Base-by-base conservation (phyloP, 2,888 invertebrate species). In the Heterodera filipjevi region DNA sequence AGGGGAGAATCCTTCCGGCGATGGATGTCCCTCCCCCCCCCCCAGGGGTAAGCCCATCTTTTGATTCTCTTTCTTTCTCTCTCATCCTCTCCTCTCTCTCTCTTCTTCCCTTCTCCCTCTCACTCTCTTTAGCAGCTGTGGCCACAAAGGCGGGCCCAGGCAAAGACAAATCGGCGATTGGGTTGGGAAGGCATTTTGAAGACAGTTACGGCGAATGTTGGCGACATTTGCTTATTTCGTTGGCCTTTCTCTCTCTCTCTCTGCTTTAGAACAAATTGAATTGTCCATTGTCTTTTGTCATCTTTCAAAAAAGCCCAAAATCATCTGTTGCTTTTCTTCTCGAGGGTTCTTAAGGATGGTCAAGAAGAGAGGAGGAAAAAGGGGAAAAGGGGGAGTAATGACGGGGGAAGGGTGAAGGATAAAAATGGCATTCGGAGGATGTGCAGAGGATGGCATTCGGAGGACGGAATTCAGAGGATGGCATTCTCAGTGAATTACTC, bases 81-180 rank as follows among this genome's bases (percentile, higher is more conserved):
- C 44, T 44, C 44, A 10, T 53, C 19, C 53, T 1, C 53, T 19
- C 53, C n/a, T 19, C 22, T 19, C 53, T 53, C 5, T 2, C 53
- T 14, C 22, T 19, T 19, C 19, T 53, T 53, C 22, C 5, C n/a
- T 27, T 59, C 10, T 2, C n/a, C 27, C 59, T n/a, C 59, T n/a
- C n/a, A 8, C 59, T 59, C 8, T n/a, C 8, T 59, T 59, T 27
- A 27, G 59, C 59, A 59, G 59, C 59, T 59, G 59, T 59, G 59
- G 59, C 59, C 27, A 59, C 59, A 59, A 59, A 27, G 59, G 22
- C 27, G 59, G 59, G 59, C 8, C 59, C 10, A n/a, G n/a, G n/a
- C n/a, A 59, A 59, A 59, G 27, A 59, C 59, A 59, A 59, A 59
- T 59, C 59, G n/a, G 27, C 59, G 59, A 59, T 59, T 59, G 59